Conservation (phyloP, 2,113 vertebrate genomes). For the Hystrix brachyura region DNA sequence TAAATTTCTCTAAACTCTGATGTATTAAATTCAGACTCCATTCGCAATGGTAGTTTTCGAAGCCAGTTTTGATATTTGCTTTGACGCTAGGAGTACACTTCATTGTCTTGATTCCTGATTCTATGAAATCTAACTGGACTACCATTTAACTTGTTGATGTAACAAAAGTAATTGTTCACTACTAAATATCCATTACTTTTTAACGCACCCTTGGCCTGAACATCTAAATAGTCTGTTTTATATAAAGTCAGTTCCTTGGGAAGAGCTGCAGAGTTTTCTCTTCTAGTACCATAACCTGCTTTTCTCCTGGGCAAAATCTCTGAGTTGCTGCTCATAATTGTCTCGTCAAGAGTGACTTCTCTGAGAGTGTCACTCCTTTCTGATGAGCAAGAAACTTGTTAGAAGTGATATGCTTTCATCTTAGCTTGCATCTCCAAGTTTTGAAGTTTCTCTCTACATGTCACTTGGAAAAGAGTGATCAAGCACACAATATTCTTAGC, state of each 20-base stretch:
- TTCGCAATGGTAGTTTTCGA: not conserved
- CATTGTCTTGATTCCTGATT: not conserved
- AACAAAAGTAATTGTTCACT: not conserved
- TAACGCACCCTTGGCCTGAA: not conserved
- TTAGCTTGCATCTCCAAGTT: not conserved
- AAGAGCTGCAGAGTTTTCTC: not conserved
- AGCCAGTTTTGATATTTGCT: not conserved
- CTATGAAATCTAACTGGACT: not conserved
- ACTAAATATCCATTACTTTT: not conserved
- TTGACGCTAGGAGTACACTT: not conserved
- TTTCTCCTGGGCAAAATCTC: too few species aligned
- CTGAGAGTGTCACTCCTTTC: not conserved
- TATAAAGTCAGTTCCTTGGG: not conserved
- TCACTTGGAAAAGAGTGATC: not conserved
- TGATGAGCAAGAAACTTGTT: not conserved
- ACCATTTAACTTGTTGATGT: not conserved
- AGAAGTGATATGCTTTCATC: not conserved
- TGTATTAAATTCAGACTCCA: not conserved
- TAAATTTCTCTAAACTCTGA: not conserved
- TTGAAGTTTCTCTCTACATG: not conserved
- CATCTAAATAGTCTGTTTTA: not conserved
- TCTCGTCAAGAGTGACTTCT: not conserved
- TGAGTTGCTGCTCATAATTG: too few species aligned
- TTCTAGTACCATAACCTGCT: too few species aligned
- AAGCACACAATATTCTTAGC: not conserved